A percentile compares a stretch with the other conserved stretches of the same genome.
Conservation (phyloP, 2,113 vertebrate species). For the Coturnix japonica region DNA sequence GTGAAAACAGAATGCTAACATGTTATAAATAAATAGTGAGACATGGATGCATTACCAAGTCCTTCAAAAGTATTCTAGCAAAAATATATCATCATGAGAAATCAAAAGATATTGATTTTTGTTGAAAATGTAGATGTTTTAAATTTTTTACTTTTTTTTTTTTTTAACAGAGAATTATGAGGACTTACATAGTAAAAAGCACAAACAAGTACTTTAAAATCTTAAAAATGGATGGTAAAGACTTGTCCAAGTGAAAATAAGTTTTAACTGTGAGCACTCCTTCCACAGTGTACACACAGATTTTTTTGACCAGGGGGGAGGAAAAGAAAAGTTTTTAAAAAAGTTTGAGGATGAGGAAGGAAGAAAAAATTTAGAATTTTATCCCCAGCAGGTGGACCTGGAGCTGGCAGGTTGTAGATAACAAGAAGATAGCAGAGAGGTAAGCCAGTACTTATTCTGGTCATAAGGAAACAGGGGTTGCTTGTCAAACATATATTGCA, state of each 20-base stretch:
- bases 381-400: accelerated
- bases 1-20: background rate
- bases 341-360: background rate
- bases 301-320: background rate
- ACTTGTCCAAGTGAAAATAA: background rate
- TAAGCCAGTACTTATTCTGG: background rate
- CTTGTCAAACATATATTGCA: background rate
- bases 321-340: background rate
- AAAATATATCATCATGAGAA: background rate
- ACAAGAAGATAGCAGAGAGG: background rate
- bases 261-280: background rate
- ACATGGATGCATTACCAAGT: background rate
- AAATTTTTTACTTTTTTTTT: background rate
- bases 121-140: background rate
- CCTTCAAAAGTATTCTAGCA: background rate
- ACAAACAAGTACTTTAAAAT: background rate
- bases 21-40: background rate
- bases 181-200: background rate
- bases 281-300: background rate
- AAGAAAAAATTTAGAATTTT: background rate
- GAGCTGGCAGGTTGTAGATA: background rate
- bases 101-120: background rate
- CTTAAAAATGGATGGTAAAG: background rate
- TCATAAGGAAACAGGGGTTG: background rate
- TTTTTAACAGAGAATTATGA: background rate